phyloP scores from a whole-genome alignment of 2,113 vertebrate genomes.

The Zosterops borbonicus region DNA sequence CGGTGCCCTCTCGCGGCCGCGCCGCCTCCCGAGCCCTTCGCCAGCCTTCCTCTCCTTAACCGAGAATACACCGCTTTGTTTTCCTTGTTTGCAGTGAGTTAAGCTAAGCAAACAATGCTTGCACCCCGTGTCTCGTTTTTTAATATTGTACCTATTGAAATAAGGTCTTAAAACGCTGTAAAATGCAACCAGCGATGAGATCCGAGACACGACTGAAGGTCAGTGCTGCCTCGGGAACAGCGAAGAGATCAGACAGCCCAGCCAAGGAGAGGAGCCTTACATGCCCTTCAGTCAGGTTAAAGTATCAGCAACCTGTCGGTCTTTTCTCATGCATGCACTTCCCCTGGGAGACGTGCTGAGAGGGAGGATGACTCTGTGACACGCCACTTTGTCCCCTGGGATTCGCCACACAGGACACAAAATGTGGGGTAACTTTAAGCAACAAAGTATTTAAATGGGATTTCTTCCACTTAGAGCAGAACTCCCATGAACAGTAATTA shows the following conservation, averaged over 20 bases:
- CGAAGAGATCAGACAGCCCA: fast-evolving
- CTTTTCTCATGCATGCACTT: too few species aligned
- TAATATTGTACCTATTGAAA: not conserved
- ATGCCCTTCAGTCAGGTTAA: not conserved
- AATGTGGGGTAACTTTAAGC: not conserved
- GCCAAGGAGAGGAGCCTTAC: not conserved
- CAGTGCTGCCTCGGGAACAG: not conserved
- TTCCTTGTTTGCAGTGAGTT: not conserved
- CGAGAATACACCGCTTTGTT: fast-evolving
- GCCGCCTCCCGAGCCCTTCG: not conserved
- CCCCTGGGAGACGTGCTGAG: too few species aligned
- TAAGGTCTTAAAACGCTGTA: not conserved
- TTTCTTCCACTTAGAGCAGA: not conserved
- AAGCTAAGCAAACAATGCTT: not conserved
- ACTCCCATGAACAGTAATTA: not conserved
- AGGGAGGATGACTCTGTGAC: too few species aligned
- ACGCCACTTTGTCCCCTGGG: not conserved
- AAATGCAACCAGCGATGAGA: not conserved
- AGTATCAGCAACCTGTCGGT: not conserved
- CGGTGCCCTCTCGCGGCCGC: not conserved
- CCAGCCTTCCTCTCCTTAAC: fast-evolving
- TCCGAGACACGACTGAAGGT: not conserved
- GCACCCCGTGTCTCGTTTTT: not conserved
- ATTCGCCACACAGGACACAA: not conserved
- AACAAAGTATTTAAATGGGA: not conserved